phyloP scores from a whole-genome alignment of 1,140 invertebrate genomes.

The Heliothis subflexa region DNA sequence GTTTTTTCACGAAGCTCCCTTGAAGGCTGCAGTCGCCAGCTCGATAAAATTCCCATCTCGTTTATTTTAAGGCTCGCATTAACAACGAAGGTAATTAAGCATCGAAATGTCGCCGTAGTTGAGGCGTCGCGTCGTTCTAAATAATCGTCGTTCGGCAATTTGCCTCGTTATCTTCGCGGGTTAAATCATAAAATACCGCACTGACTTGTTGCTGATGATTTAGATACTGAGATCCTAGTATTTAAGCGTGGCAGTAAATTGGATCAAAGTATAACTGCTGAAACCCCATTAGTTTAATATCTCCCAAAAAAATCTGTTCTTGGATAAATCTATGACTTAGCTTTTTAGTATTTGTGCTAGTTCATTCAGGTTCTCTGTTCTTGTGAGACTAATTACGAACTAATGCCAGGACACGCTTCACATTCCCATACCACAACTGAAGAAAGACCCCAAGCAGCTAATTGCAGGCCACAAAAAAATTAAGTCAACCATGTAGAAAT shows the following conservation, averaged over 20 bases:
- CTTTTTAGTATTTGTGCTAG: background rate
- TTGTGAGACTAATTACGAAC: constrained; percentile 6
- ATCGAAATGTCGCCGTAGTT: constrained; percentile 74
- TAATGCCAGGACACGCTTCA: constrained; percentile 19
- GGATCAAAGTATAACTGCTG: background rate
- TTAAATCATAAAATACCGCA: constrained; percentile 38
- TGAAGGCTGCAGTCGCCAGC: constrained; percentile 23
- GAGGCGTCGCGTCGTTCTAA: constrained; percentile 69
- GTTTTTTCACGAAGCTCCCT: constrained; percentile 30
- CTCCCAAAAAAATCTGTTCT: background rate
- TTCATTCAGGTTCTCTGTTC: constrained; percentile 2
- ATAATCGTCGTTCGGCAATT: constrained; percentile 37
- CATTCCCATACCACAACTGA: background rate
- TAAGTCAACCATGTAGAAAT: constrained; percentile 36
- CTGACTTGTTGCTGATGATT: background rate
- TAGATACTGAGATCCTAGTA: background rate
- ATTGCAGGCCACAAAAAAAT: constrained; percentile 20
- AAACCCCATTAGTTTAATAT: background rate
- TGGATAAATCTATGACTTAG: background rate
- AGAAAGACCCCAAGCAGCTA: constrained; percentile 3
- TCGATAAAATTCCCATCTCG: constrained; percentile 73
- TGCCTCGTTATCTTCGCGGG: constrained; percentile 42
- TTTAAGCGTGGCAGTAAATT: background rate
- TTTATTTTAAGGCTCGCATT: constrained; percentile 77
- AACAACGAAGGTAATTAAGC: constrained; percentile 78